These are phyloP conservation scores for Drosophila willistoni DNA, from an alignment of 1,140 invertebrate species.

Conservation along the genomic window DNA sequence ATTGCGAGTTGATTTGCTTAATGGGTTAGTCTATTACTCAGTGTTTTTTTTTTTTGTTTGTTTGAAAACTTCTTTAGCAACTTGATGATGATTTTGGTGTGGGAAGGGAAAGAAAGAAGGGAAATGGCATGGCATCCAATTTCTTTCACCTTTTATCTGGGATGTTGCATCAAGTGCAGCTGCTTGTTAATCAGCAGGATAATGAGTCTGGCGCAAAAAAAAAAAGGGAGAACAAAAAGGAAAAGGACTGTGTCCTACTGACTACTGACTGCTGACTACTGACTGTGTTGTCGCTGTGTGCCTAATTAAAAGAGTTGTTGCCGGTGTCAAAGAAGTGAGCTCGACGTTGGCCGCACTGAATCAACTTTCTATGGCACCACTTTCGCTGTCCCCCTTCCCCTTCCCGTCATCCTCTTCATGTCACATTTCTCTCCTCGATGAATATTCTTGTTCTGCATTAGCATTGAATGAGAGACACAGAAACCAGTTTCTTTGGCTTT, in stretches of 20 bases:
- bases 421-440: conserved; percentile 27
- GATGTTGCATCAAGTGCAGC: not conserved
- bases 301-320: conserved; percentile 69
- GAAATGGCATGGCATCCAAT: not conserved
- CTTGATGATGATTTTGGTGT: not conserved
- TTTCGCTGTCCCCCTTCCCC: conserved; percentile 61
- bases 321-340: not conserved
- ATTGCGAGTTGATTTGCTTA: conserved; percentile 11
- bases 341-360: conserved; percentile 17
- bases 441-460: conserved; percentile 75
- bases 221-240: conserved; percentile 8
- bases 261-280: not conserved
- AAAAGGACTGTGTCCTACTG: conserved; percentile 5
- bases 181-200: conserved; percentile 51
- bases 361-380: conserved; percentile 78
- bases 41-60: not conserved
- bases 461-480: conserved; percentile 31
- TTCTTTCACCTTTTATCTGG: conserved; percentile 7
- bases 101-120: too few species aligned
- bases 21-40: not conserved
- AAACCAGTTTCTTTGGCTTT: conserved; percentile 47
- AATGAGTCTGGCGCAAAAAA: conserved; percentile 23
- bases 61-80: not conserved
- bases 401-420: conserved; percentile 19
- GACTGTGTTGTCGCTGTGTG: not conserved